These are phyloP conservation scores for Odobenus rosmarus DNA, from an alignment of 2,113 vertebrate genomes.

Conservation along the genomic window DNA sequence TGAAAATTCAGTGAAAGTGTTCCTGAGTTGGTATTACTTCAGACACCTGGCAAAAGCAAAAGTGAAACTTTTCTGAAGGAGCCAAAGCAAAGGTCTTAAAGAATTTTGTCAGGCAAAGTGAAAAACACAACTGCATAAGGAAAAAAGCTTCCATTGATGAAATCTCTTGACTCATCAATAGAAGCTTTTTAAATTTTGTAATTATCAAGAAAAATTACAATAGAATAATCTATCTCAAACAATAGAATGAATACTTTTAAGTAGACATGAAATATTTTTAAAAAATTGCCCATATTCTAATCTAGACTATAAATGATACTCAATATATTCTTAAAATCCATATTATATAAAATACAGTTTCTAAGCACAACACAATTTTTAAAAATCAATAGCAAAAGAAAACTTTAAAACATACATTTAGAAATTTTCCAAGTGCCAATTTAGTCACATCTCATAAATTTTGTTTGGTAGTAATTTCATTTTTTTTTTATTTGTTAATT, in stretches of 20 bases:
- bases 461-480: not conserved
- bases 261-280: not conserved
- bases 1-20: not conserved
- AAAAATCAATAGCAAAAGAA: not conserved
- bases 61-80: not conserved
- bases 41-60: not conserved
- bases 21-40: not conserved
- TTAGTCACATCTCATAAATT: not conserved
- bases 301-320: not conserved
- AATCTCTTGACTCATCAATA: no score
- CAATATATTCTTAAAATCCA: not conserved
- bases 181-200: not conserved
- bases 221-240: not conserved
- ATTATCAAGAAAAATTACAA: not conserved
- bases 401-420: not conserved
- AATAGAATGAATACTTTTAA: not conserved
- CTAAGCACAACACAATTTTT: not conserved
- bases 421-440: not conserved
- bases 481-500: not conserved
- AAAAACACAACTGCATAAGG: not conserved
- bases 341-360: not conserved
- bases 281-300: not conserved
- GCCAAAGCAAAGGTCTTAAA: not conserved
- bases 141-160: not conserved
- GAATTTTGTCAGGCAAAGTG: not conserved